A percentile compares a stretch with the other conserved stretches of the same genome.
phyloP scores from a whole-genome alignment of 1,140 invertebrate species.

The Zaprionus africanus region DNA sequence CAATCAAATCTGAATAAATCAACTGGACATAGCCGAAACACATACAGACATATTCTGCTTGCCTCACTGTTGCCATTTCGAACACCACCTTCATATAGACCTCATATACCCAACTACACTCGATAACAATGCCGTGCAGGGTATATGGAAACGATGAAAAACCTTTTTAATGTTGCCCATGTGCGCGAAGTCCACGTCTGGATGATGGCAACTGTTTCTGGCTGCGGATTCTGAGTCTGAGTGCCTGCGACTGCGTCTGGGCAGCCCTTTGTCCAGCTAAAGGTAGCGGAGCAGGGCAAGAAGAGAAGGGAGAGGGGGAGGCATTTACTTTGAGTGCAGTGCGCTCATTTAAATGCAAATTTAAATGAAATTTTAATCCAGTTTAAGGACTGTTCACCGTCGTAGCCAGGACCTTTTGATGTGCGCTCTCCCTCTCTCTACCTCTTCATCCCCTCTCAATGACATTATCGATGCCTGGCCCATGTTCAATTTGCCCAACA shows the following conservation, averaged over 20 bases:
- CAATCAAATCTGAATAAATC: neutral
- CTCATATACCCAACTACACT: neutral
- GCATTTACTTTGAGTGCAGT: conserved; percentile 76
- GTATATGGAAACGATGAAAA: conserved; percentile 37
- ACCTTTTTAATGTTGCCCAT: conserved; percentile 73
- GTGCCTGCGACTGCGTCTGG: conserved; percentile 36
- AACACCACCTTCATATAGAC: neutral
- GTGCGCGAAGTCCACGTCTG: conserved; percentile 43
- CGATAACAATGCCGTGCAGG: neutral
- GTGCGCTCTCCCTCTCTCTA: conserved; percentile 14
- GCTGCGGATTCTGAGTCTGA: conserved; percentile 4
- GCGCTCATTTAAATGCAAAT: conserved; percentile 84
- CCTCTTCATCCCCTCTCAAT: neutral
- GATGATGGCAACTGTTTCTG: conserved; percentile 27
- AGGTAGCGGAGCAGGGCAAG: conserved; percentile 14
- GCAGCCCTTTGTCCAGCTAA: conserved; percentile 55
- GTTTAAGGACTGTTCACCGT: conserved; percentile 64
- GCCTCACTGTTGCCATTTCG: too few relatives aligned
- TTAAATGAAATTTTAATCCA: conserved; percentile 84
- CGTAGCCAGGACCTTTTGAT: conserved; percentile 60
- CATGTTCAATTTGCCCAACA: conserved; percentile 12
- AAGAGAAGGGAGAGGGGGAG: conserved; percentile 2
- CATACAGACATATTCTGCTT: too few relatives aligned
- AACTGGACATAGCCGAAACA: neutral
- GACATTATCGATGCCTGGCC: conserved; percentile 28